Base-by-base conservation (phyloP, 92 coral and sea anemone species). In the Hydrozoanthus gracilis region DNA sequence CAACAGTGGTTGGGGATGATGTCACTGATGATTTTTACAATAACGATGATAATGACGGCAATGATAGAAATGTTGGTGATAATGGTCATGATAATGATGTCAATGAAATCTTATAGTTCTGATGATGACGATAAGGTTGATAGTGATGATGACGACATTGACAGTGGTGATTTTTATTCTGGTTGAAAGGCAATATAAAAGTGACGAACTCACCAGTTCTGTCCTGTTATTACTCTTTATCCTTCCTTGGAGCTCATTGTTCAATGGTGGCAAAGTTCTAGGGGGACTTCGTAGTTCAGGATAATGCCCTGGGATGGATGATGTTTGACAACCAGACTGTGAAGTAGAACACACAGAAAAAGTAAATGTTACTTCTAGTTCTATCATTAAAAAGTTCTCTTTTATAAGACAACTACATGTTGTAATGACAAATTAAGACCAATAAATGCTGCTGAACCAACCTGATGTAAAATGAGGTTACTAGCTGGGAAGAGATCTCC, bases 381-480 rank as follows among this genome's bases (percentile, higher is more conserved):
- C 27, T 3, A 15, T 6, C 17, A 64, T 15, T 11, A 64, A 14
- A 3, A 7, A 64, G 16, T 4, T 15, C 39, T 64, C 7, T 3
- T 15, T 15, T 64, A 64, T 11, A 64, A 58, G 64, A 5, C 4
- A 11, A 27, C 39, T 27, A 2, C 39, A 27, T 27, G 39, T 27
- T 27, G 2, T 27, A 27, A 27, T 27, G 2, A 27, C 39, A 27
- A 27, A 27, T 27, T 27, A 27, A 27, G 39, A 27, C 39, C 39
- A 27, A 27, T 27, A 0, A 47, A 2, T 73, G 14, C 76, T 13
- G 27, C 8, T 56, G n/a, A 47, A 83, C 88, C 52, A 20, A 94
- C 98, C 98, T 94, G 98, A 78, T 96, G 98, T 14, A 51, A 51
- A 3, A 87, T 90, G 17, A 96, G 95, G 2, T 75, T 77, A 71